phyloP scores from a whole-genome alignment of 2,113 vertebrate species.

The Brachyhypopomus gauderio region DNA sequence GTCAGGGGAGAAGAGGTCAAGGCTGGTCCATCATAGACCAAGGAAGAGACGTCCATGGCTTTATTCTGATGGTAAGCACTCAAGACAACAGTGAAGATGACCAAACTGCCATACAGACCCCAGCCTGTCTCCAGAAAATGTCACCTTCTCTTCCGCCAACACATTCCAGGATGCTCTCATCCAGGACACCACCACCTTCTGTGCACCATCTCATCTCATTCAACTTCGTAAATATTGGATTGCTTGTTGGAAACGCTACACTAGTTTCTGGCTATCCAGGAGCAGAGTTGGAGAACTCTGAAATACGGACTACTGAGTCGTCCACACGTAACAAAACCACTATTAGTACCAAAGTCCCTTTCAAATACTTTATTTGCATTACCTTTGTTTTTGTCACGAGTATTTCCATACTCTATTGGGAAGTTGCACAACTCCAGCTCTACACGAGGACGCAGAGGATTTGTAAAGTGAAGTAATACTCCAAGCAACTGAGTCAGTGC shows the following conservation, averaged over 20 bases:
- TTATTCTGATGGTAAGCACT: no score
- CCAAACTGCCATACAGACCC: no score
- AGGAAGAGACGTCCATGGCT: no score
- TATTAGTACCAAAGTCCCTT: conserved; percentile 14
- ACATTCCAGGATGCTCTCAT: no score
- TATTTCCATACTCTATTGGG: not conserved
- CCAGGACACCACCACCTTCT: no score
- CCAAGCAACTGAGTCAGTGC: not conserved
- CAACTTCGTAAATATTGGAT: not conserved
- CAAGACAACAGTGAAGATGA: no score
- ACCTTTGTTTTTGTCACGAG: not conserved
- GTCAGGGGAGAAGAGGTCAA: no score
- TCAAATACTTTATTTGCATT: conserved; percentile 14
- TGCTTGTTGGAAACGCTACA: not conserved
- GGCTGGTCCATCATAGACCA: no score
- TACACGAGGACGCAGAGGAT: not conserved
- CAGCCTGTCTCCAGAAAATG: no score
- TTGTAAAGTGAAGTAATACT: not conserved
- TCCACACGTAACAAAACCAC: not conserved
- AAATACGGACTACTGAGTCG: not conserved
- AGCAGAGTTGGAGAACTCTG: not conserved
- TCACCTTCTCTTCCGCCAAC: no score
- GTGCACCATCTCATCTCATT: not conserved
- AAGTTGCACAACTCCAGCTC: not conserved
- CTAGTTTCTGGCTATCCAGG: not conserved